Evolutionary conservation across 1,140 invertebrate species (phyloP), one percentile per base, ranked within the genome.

Genomic region (Nixonia krombeini): DNA sequence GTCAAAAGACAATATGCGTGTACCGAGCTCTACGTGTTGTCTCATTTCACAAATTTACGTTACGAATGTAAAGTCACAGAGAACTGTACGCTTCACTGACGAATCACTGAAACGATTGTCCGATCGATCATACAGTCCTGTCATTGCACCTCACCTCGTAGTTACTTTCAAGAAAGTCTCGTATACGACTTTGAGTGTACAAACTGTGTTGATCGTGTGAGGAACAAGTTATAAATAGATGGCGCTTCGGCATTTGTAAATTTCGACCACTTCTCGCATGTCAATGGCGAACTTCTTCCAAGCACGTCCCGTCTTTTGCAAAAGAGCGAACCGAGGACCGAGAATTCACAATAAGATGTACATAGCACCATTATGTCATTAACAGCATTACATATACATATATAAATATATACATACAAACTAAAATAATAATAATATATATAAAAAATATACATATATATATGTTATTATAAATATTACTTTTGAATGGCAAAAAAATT

Each of bases 331-430:
- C 57, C 74, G 78, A 80, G 75, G 72, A 70, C 72, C 70, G 70
- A 79, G 74, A 77, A 75, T 75, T 80, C 73, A 75, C 79, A 65
- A 78, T 72, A 62, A 72, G 55, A 65, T 85, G 83, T 85, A 85
- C 66, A 85, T 85, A 78, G 76, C 78, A 83, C 76, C 75, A 75
- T 80, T n/a, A 68, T 79, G 76, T 79, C 77, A 78, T 77, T 70
- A 78, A 73, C 58, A 74, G 70, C 68, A 79, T 78, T 79, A 76
- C 67, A 81, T 64, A 74, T 72, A 79, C 45, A 77, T 72, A 81
- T 64, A 75, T 63, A 74, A 35, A 66, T 29, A 51, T 47, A 62
- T 68, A 73, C 46, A 75, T 59, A 69, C 49, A 47, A 44, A 49
- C 40, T 66, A 50, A 70, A 46, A 62, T 64, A 12, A 49, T 63